Evolutionary conservation across 2,888 invertebrate species (phyloP), one percentile per base, ranked within the genome.

Genomic region (Lymantria monacha): DNA sequence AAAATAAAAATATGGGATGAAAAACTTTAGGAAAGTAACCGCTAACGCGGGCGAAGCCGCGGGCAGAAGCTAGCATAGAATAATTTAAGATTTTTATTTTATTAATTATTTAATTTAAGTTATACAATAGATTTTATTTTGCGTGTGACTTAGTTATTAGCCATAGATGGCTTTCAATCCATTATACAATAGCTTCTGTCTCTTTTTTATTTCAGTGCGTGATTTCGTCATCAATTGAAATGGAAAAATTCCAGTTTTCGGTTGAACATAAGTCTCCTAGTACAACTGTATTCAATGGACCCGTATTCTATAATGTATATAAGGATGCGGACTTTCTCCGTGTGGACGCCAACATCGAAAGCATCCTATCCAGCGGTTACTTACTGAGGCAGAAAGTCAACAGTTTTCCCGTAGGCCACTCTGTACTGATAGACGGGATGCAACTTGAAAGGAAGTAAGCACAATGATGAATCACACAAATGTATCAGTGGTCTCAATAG

Each of bases 291-390:
- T 53, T 49, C 44, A 53, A 44, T 7, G 53, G 53, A 1, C 44
- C 54, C 3, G 14, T 57, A 0, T 79, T 77, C 51, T 78, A 75
- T 51, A 36, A 58, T 1, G 51, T 62, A 0, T 78, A 76, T 44
- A 80, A 78, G 49, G 58, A 75, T 9, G 60, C 81, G 0, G 71
- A 74, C 3, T 81, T 81, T 46, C 55, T 81, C 2, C 61, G 63
- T 3, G 55, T 63, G 12, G 67, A 58, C 30, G 61, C 66, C 1
- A 74, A 81, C 44, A 66, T 82, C 3, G 72, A 74, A 46, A 64
- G 55, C 3, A 71, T 82, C 7, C 55, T 82, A 8, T 54, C 61
- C 0, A 71, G 68, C 40, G 75, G 76, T 0, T 70, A 77, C 48
- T 69, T 78, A 48, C 51, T 82, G 15, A 61, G 79, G 30, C 59